A percentile compares a stretch with the other conserved stretches of the same genome.
phyloP scores from a whole-genome alignment of 2,797 vertebrate genomes.

The Crenuchus spilurus region DNA sequence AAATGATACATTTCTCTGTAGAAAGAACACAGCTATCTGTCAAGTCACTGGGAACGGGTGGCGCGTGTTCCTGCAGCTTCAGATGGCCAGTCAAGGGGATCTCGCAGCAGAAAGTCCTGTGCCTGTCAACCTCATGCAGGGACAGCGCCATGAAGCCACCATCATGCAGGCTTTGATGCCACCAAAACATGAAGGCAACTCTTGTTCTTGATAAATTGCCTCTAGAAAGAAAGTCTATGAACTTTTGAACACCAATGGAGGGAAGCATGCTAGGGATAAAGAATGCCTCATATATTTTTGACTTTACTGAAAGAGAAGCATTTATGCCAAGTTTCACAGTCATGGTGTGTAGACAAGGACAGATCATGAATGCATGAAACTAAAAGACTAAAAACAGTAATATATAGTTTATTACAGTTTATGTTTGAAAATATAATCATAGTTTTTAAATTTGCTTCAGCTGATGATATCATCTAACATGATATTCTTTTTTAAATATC shows the following conservation, averaged over 20 bases:
- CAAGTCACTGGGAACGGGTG: slow-evolving; percentile 55
- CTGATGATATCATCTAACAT: too few relatives aligned
- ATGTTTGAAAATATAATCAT: too few relatives aligned
- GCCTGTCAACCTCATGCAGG: slow-evolving; percentile 61
- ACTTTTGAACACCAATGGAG: slow-evolving; percentile 17
- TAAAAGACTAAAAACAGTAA: not conserved
- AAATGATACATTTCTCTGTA: slow-evolving; percentile 44
- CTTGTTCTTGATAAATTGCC: slow-evolving; percentile 63
- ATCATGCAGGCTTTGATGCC: slow-evolving; percentile 39
- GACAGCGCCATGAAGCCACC: slow-evolving; percentile 58
- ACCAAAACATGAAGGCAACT: slow-evolving; percentile 60
- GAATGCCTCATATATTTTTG: not conserved
- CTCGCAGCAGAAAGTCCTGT: slow-evolving; percentile 56
- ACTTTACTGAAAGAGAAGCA: not conserved
- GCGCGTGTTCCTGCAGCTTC: slow-evolving; percentile 60
- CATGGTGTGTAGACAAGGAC: not conserved
- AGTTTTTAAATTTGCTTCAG: too few relatives aligned
- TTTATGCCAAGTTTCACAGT: not conserved
- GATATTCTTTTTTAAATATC: too few relatives aligned
- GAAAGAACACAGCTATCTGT: slow-evolving; percentile 59
- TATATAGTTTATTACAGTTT: not conserved
- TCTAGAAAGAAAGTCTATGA: slow-evolving; percentile 14
- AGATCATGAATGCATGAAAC: not conserved
- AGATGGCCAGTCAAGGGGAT: slow-evolving; percentile 66
- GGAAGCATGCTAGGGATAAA: slow-evolving; percentile 13